phyloP scores from a whole-genome alignment of 2,888 invertebrate genomes.

The Chironomus tentans region DNA sequence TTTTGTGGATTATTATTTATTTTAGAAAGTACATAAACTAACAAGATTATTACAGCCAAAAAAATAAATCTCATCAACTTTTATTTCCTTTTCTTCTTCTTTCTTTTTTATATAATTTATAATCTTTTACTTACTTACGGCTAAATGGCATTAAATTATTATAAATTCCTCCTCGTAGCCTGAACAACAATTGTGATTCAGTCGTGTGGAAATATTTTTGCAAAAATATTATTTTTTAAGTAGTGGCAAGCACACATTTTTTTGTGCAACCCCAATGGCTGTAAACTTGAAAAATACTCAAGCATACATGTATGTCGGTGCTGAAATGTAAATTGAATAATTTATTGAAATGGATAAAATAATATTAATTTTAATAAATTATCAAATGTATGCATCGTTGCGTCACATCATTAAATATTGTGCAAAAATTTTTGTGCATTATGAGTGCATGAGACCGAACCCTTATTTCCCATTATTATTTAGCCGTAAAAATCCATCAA shows the following conservation, averaged over 20 bases:
- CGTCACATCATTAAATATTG: slow-evolving; percentile 19
- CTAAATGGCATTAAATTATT: slow-evolving; percentile 11
- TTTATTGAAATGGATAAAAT: not conserved
- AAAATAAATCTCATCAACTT: slow-evolving; percentile 3
- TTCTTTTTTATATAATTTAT: not conserved
- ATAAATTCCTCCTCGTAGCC: not conserved
- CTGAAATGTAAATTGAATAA: slow-evolving; percentile 2
- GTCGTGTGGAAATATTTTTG: slow-evolving; percentile 22
- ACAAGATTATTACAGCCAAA: slow-evolving; percentile 6
- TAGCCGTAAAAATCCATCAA: slow-evolving; percentile 6
- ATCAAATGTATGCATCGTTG: slow-evolving; percentile 22
- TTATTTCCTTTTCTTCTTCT: not conserved
- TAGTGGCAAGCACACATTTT: not conserved
- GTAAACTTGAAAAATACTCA: not conserved
- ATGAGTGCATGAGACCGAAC: not conserved
- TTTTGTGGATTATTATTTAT: too few relatives aligned
- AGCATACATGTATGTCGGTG: not conserved
- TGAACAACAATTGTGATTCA: not conserved
- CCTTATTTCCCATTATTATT: slow-evolving; percentile 1
- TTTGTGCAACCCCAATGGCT: not conserved
- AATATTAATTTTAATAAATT: slow-evolving; percentile 23
- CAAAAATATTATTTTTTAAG: slow-evolving; percentile 18
- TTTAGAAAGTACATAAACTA: not conserved
- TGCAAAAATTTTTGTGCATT: not conserved
- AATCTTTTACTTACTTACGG: slow-evolving; percentile 8